phyloP scores from a whole-genome alignment of 2,113 vertebrate species.

The Brachypteracias leptosomus region DNA sequence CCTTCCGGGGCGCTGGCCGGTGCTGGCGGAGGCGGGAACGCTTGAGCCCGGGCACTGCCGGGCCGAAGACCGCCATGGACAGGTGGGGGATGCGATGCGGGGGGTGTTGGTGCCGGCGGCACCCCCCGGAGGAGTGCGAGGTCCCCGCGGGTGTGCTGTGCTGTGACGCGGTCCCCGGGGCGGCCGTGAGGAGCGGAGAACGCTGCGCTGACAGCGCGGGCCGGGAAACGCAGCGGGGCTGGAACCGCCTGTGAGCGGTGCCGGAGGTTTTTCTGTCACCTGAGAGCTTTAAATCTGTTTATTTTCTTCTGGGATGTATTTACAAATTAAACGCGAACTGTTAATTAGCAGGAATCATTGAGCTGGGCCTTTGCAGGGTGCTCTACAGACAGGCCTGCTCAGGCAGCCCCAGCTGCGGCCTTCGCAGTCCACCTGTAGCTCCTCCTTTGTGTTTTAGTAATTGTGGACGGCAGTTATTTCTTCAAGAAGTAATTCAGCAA shows the following conservation, averaged over 20 bases:
- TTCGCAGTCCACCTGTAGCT: accelerated
- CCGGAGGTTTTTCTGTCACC: neutral
- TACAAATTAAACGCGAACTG: accelerated
- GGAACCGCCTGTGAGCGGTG: neutral
- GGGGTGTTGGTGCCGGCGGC: too few species aligned
- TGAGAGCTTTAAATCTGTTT: neutral
- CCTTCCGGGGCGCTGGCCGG: neutral
- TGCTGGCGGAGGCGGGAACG: slow-evolving; percentile 1
- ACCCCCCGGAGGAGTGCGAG: too few species aligned
- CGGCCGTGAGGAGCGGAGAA: neutral
- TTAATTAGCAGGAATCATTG: neutral
- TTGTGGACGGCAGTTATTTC: accelerated
- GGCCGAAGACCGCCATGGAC: neutral
- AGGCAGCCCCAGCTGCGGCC: neutral
- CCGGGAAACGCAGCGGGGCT: neutral
- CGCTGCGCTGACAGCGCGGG: neutral
- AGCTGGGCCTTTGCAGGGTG: neutral
- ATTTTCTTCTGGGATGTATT: accelerated
- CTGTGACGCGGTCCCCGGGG: neutral
- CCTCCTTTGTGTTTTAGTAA: accelerated
- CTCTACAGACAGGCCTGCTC: accelerated
- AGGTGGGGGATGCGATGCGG: neutral
- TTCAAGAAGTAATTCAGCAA: too few species aligned
- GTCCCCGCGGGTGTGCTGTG: neutral
- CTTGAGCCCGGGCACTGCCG: neutral